A percentile compares a stretch with the other conserved stretches of the same genome.
Evolutionary conservation across 2,797 vertebrate genomes (phyloP).

Genomic region (Anguilla marmorata): DNA sequence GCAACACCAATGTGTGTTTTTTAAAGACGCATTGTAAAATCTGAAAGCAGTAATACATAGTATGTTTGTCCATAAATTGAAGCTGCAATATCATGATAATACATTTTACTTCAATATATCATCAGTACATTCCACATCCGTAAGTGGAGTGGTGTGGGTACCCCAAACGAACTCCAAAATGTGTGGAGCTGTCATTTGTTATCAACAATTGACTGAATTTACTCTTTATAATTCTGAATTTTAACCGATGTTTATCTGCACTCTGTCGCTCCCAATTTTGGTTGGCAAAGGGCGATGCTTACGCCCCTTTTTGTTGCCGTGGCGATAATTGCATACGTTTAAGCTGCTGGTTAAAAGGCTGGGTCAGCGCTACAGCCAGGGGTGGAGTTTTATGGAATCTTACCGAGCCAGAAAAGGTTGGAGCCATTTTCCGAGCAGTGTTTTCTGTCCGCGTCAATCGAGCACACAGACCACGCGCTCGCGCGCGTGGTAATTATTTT

Average conservation of each 20-base stretch:
- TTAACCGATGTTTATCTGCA: background rate
- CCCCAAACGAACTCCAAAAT: background rate
- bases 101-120: background rate
- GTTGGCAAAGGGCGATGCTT: background rate
- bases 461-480: background rate
- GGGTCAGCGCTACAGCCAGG: no score
- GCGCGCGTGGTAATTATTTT: background rate
- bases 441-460: background rate
- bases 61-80: no score
- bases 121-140: background rate
- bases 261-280: background rate
- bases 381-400: background rate
- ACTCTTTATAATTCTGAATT: background rate
- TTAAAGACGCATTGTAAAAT: no score
- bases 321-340: background rate
- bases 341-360: background rate
- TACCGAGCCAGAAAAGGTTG: background rate
- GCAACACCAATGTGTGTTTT: no score
- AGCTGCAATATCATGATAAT: no score
- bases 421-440: background rate
- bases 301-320: background rate
- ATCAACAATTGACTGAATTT: background rate
- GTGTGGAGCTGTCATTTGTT: background rate
- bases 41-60: no score
- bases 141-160: background rate